Conservation (phyloP, 2,797 vertebrate genomes). For the Varecia variegata region DNA sequence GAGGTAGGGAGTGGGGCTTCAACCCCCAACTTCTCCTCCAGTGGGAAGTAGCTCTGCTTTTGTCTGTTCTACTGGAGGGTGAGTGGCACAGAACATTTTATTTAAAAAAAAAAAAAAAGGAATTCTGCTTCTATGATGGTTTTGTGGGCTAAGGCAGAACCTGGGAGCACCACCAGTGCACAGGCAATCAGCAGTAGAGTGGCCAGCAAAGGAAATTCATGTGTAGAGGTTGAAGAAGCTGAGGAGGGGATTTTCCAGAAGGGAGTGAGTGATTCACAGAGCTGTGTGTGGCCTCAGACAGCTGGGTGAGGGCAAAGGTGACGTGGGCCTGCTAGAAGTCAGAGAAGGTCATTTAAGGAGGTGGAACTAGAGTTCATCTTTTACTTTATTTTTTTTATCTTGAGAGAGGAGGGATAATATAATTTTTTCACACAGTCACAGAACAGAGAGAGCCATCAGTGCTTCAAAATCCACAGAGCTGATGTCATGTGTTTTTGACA, state of each 20-base stretch:
- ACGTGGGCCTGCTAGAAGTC: accelerated
- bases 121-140: not conserved
- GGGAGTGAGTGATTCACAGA: not conserved
- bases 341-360: not conserved
- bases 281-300: not conserved
- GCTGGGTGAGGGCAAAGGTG: not conserved
- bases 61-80: not conserved
- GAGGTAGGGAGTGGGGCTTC: too few relatives aligned
- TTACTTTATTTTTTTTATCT: not conserved
- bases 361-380: not conserved
- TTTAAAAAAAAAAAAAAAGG: not conserved
- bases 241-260: not conserved
- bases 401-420: not conserved
- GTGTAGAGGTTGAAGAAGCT: not conserved
- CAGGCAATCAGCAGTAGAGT: not conserved
- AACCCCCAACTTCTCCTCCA: not conserved
- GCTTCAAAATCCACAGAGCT: not conserved
- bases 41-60: not conserved
- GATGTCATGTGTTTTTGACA: not conserved
- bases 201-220: not conserved
- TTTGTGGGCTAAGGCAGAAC: not conserved
- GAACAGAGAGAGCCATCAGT: not conserved
- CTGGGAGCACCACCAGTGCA: not conserved
- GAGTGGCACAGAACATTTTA: not conserved
- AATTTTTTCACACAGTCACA: not conserved